These are phyloP conservation scores for Machimus rusticus DNA, from an alignment of 2,888 invertebrate species.

Conservation along the genomic window DNA sequence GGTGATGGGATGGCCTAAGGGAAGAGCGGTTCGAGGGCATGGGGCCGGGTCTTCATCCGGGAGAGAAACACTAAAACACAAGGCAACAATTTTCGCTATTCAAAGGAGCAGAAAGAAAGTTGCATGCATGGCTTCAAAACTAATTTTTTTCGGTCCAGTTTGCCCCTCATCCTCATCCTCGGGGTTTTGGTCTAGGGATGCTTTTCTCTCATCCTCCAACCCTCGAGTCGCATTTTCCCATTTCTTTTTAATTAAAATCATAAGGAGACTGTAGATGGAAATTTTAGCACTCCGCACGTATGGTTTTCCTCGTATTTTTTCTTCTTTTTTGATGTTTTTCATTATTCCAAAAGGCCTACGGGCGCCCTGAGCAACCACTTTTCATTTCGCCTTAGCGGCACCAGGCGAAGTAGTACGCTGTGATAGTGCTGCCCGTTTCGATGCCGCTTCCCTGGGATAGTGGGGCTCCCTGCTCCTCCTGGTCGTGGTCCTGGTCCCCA, in stretches of 20 bases:
- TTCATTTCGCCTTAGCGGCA: conserved; percentile 15
- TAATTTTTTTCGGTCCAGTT: conserved; percentile 33
- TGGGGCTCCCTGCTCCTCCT: background rate
- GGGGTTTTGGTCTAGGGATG: background rate
- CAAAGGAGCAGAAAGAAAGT: conserved; percentile 28
- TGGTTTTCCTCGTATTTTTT: background rate
- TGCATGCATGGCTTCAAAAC: conserved; percentile 37
- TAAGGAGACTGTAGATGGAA: conserved; percentile 33
- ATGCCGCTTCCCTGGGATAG: background rate
- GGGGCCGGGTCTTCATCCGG: background rate
- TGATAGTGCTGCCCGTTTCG: background rate
- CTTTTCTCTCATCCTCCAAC: background rate
- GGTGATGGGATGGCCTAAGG: background rate
- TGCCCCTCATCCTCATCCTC: background rate
- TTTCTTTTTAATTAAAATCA: conserved; percentile 41
- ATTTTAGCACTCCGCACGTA: conserved; percentile 35
- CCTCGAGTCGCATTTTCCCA: background rate
- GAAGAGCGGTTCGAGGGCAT: background rate
- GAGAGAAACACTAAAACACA: background rate
- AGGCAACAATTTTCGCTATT: conserved; percentile 23
- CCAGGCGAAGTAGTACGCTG: background rate
- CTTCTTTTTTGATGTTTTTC: conserved; percentile 35
- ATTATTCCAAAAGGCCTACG: conserved; percentile 35
- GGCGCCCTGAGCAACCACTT: conserved; percentile 15
- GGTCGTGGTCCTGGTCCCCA: background rate